phyloP scores from a whole-genome alignment of 1,140 invertebrate genomes.

The Saccostrea glomerata region DNA sequence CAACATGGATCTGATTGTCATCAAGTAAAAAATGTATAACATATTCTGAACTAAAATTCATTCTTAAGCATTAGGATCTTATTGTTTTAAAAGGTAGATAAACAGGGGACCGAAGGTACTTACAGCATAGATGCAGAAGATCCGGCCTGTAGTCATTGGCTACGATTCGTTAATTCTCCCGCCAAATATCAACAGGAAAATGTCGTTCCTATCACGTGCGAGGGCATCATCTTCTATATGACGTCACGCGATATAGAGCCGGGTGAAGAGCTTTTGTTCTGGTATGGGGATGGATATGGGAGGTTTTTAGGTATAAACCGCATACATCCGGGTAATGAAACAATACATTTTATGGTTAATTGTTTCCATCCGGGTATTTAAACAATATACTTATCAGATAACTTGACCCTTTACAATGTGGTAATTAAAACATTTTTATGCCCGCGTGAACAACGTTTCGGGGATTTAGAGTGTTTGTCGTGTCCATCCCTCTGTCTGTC shows the following conservation, averaged over 20 bases:
- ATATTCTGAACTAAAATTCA: neutral
- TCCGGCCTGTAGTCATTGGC: slow-evolving; percentile 79
- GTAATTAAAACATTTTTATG: too few species aligned
- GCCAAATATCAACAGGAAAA: slow-evolving; percentile 80
- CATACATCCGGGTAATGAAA: neutral
- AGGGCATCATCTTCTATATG: slow-evolving; percentile 80
- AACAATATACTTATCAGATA: too few species aligned
- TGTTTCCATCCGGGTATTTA: too few species aligned
- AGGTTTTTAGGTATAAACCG: slow-evolving; percentile 68
- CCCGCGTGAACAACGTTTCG: too few species aligned
- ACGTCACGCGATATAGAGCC: slow-evolving; percentile 38
- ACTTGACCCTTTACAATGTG: too few species aligned
- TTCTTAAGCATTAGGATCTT: too few species aligned
- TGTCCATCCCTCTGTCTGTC: too few species aligned
- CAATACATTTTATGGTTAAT: too few species aligned
- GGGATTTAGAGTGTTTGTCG: too few species aligned
- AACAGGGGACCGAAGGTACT: slow-evolving; percentile 12
- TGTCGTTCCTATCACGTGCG: slow-evolving; percentile 81
- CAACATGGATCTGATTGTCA: neutral
- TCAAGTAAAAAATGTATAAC: neutral
- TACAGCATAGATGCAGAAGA: slow-evolving; percentile 78
- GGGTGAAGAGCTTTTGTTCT: slow-evolving; percentile 80
- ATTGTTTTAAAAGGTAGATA: slow-evolving; percentile 9
- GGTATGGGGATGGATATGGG: slow-evolving; percentile 81
- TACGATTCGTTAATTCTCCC: slow-evolving; percentile 82